These are phyloP conservation scores for Hoplodrina blanda DNA, from an alignment of 2,888 invertebrate genomes.

Conservation along the genomic window DNA sequence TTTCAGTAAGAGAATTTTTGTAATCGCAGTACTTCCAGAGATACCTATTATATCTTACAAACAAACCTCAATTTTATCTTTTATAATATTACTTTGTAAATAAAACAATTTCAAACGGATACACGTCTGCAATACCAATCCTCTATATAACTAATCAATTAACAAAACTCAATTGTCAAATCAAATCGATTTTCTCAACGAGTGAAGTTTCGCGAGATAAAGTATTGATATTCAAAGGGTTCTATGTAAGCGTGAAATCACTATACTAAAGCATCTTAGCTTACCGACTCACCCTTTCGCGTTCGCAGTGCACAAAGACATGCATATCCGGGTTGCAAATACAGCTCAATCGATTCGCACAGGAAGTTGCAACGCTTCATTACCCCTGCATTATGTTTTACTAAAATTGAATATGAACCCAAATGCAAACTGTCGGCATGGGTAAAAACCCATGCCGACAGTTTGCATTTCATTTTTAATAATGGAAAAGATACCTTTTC, in stretches of 20 bases:
- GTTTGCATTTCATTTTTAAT: constrained; percentile 60
- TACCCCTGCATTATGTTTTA: constrained; percentile 76
- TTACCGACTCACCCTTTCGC: constrained; percentile 81
- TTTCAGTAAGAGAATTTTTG: no score
- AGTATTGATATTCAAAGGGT: constrained; percentile 57
- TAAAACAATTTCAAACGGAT: constrained; percentile 19
- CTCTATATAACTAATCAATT: constrained; percentile 43
- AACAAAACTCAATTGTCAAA: constrained; percentile 8
- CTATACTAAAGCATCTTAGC: constrained; percentile 59
- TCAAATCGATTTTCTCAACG: constrained; percentile 67
- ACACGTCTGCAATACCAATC: constrained; percentile 8
- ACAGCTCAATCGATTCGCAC: constrained; percentile 78
- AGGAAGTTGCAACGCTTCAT: constrained; percentile 87
- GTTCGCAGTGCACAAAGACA: constrained; percentile 82
- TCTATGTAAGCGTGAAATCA: constrained; percentile 74
- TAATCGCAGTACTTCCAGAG: no score
- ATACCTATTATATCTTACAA: no score
- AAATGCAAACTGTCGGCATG: no score
- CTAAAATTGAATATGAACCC: constrained; percentile 74
- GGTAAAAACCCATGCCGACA: constrained; percentile 80
- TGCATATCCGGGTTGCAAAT: constrained; percentile 85
- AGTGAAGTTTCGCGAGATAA: constrained; percentile 50
- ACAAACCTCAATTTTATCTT: no score
- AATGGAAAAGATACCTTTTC: constrained; percentile 21
- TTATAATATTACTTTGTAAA: neutral